These are phyloP conservation scores for Eucidaris tribuloides DNA, from an alignment of 35 echinoderm and acorn worm genomes.

Conservation along the genomic window DNA sequence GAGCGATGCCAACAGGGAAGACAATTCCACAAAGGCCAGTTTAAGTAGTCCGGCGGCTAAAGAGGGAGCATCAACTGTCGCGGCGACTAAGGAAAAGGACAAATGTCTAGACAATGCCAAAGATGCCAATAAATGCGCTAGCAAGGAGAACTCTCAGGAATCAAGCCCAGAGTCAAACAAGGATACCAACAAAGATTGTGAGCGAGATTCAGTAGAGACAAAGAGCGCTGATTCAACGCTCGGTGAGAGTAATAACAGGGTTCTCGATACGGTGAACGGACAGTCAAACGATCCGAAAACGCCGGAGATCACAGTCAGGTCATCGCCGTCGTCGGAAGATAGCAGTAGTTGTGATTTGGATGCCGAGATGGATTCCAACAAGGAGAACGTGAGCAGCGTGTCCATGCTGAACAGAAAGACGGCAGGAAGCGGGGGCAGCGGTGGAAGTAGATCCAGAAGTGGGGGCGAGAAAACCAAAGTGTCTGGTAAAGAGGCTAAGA, in stretches of 20 bases:
- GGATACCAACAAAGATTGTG: background rate
- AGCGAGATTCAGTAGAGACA: background rate
- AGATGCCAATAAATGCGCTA: background rate
- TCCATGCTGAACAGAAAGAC: constrained; percentile 17
- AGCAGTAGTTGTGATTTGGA: constrained; percentile 8
- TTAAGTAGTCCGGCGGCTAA: too few species aligned
- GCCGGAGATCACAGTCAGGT: background rate
- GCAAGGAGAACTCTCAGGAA: constrained; percentile 16
- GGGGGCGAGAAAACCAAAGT: background rate
- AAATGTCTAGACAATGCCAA: background rate
- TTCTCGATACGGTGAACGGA: background rate
- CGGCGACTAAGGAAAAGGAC: background rate
- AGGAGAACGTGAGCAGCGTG: constrained; percentile 24
- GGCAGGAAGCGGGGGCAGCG: background rate
- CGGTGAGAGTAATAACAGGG: background rate
- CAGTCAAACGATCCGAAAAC: background rate
- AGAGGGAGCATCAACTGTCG: too few species aligned
- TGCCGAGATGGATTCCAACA: constrained; percentile 7
- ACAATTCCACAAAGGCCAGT: too few species aligned
- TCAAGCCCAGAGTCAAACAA: background rate
- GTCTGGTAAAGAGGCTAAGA: constrained; percentile 7
- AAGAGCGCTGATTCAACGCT: background rate
- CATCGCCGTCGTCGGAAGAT: background rate
- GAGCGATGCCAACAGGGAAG: background rate
- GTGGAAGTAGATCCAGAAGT: background rate